A percentile compares a stretch with the other conserved stretches of the same genome.
These are phyloP conservation scores for Pipra filicauda DNA, from an alignment of 2,113 vertebrate genomes.

Conservation along the genomic window DNA sequence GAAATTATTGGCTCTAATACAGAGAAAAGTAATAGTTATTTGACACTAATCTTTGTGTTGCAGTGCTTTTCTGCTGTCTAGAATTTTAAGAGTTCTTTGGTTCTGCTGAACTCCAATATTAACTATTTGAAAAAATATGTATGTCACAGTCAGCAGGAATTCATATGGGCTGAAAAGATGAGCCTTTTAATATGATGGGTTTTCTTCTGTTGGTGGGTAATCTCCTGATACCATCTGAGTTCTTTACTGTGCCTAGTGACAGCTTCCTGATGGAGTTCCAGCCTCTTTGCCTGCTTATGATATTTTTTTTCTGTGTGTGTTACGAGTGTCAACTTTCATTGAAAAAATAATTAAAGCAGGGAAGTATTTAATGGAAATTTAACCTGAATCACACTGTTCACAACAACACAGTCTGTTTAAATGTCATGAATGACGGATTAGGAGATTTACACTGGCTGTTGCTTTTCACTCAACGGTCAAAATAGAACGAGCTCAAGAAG, in stretches of 20 bases:
- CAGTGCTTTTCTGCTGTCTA: not conserved
- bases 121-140: not conserved
- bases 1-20: not conserved
- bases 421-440: not conserved
- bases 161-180: not conserved
- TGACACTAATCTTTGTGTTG: not conserved
- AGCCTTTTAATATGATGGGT: not conserved
- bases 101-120: not conserved
- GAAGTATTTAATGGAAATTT: not conserved
- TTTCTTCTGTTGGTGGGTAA: not conserved
- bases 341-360: not conserved
- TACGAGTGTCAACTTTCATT: not conserved
- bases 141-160: not conserved
- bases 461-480: not conserved
- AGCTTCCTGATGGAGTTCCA: not conserved
- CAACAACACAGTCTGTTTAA: rapidly evolving
- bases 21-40: not conserved
- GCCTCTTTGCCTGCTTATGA: not conserved
- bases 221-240: not conserved
- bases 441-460: not conserved
- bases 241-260: not conserved
- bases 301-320: not conserved
- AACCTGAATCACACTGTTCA: not conserved
- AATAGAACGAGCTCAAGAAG: not conserved
- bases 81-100: not conserved